Percentiles rank a stretch among this genome's conserved stretches.
These are phyloP conservation scores for Rhizomys pruinosus DNA, from an alignment of 2,113 vertebrate genomes.

Conservation along the genomic window DNA sequence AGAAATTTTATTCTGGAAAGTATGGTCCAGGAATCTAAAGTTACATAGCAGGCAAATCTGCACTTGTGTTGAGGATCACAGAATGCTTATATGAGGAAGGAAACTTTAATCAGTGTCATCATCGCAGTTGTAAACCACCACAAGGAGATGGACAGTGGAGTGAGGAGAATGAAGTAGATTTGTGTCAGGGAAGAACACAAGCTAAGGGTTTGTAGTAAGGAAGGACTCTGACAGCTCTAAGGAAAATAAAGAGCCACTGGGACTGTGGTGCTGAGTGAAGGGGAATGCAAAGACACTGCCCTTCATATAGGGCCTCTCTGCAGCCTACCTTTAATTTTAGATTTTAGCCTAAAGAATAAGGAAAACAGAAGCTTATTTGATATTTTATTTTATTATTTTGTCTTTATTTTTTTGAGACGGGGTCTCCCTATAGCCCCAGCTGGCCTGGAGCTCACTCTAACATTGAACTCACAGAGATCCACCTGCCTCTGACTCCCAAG, in stretches of 20 bases:
- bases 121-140: neutral
- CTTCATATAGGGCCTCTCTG: accelerated
- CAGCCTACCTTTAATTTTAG: constrained; percentile 1
- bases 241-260: neutral
- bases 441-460: too few species aligned
- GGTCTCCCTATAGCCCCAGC: too few species aligned
- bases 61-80: neutral
- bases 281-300: neutral
- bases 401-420: too few species aligned
- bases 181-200: neutral
- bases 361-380: neutral
- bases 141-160: neutral
- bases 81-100: neutral
- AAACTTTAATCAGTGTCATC: neutral
- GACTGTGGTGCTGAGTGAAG: neutral
- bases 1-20: neutral
- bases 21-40: neutral
- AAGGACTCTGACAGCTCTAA: neutral
- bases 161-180: accelerated
- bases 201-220: neutral
- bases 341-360: constrained; percentile 4
- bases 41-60: neutral
- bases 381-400: too few species aligned
- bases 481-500: too few species aligned
- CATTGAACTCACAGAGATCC: too few species aligned